A percentile compares a stretch with the other conserved stretches of the same genome.
Evolutionary conservation across 1,140 invertebrate genomes (phyloP).

Genomic region (Ephestia elutella): DNA sequence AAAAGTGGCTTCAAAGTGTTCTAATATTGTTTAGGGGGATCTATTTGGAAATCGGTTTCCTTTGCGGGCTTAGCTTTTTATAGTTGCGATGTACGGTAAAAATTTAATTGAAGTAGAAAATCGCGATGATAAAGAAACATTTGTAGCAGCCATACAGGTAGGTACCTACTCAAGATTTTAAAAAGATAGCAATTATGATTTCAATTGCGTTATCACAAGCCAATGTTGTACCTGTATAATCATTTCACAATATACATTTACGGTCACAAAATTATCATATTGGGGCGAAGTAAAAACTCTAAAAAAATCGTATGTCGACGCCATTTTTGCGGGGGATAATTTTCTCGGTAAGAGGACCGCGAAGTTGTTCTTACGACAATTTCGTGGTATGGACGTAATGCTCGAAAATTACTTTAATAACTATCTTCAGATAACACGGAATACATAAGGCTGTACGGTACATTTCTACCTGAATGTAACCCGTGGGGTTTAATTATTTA

Average conservation of each 20-base stretch:
- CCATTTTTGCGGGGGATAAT: constrained; percentile 42
- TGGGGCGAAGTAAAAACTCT: constrained; percentile 17
- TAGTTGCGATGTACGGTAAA: not conserved
- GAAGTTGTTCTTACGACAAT: constrained; percentile 13
- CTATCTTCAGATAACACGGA: constrained; percentile 33
- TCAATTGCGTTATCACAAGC: too few species aligned
- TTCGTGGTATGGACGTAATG: constrained; percentile 36
- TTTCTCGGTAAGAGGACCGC: constrained; percentile 34
- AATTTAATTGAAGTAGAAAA: too few species aligned
- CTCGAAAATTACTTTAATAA: constrained; percentile 54
- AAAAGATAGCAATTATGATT: too few species aligned
- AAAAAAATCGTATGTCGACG: constrained; percentile 33
- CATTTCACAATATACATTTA: constrained; percentile 56
- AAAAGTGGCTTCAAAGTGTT: constrained; percentile 42
- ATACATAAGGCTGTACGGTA: constrained; percentile 11
- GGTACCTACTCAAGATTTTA: too few species aligned
- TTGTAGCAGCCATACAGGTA: too few species aligned
- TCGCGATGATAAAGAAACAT: too few species aligned
- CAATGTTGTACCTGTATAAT: constrained; percentile 7
- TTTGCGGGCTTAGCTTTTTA: not conserved
- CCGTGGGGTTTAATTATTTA: constrained; percentile 2
- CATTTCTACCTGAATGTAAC: not conserved
- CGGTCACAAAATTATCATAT: constrained; percentile 35
- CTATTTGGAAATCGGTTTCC: not conserved
- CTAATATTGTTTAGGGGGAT: constrained; percentile 29